Evolutionary conservation across 2,888 invertebrate species (phyloP).

Genomic region (Hyalella azteca): DNA sequence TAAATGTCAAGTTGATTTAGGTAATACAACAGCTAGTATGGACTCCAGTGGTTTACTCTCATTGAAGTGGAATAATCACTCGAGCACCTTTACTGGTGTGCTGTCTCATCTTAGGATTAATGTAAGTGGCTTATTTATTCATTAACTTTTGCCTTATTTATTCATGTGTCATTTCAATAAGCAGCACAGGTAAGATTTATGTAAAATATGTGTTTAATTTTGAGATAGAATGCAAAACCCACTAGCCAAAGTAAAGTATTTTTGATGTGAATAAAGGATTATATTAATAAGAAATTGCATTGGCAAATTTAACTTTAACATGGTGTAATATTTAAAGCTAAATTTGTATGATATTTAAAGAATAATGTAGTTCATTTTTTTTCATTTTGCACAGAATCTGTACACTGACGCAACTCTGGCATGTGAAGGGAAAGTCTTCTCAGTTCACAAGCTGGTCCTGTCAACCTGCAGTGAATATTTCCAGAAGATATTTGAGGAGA

Average conservation of each 20-base stretch:
- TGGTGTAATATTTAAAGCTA: neutral
- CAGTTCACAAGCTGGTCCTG: constrained; percentile 17
- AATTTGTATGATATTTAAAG: neutral
- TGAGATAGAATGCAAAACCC: neutral
- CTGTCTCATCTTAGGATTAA: neutral
- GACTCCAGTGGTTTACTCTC: neutral
- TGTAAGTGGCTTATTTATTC: neutral
- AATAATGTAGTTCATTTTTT: neutral
- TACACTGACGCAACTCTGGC: neutral
- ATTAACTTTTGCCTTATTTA: neutral
- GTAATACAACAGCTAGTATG: too few relatives aligned
- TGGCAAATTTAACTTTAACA: neutral
- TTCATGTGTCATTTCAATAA: neutral
- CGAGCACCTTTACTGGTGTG: constrained; percentile 8
- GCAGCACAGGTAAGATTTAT: neutral
- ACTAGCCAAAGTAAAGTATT: neutral
- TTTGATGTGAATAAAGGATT: neutral
- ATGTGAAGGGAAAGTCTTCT: constrained; percentile 12
- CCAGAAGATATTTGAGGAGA: constrained; percentile 20
- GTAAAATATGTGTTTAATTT: neutral
- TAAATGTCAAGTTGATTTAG: neutral
- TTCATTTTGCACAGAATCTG: neutral
- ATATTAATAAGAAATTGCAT: neutral
- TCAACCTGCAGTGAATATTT: constrained; percentile 32
- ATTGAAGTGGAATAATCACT: constrained; percentile 18